Evolutionary conservation across 2,113 vertebrate genomes (phyloP), one percentile per base, ranked within the genome.

Genomic region (Noturus placidus): DNA sequence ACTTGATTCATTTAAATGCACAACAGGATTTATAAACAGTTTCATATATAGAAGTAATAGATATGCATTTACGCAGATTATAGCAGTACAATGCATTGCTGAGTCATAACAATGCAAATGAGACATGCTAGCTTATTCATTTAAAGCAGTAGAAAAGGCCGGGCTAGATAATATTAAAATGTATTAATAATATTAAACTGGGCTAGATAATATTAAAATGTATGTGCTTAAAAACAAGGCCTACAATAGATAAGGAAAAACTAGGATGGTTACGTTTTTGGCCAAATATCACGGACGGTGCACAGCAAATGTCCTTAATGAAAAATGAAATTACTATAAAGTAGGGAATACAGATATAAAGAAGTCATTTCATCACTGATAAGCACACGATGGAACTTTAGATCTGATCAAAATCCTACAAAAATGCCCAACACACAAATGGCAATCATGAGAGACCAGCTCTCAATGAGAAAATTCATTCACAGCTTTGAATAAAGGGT

Each of bases 381-480:
- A 54, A 69, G 35, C 74, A 76, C 54, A 83, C 65, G 63, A 0
- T n/a, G 22, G 54, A 72, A 77, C 30, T 61, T 82, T 19, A 85
- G 52, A 9, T 84, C 27, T 59, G 1, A 46, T 27, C 7, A 61
- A 76, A 76, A 85, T 57, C 52, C 35, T 76, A 59, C 42, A 50
- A 80, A 33, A 77, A 61, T 65, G 42, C 4, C 25, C 25, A 56
- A 57, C 50, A 63, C n/a, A 19, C 65, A 65, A 83, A 59, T 61
- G 54, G 35, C 11, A 52, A 33, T 67, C 25, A 50, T 81, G 87
- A 92, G 92, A 95, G 93, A 88, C 95, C 94, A 76, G 94, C 94
- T 95, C 93, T 92, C 92, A 86, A 81, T n/a, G 22, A 52, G 46
- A 83, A 86, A 78, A 82, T 77, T 82, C 85, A 87, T 72, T 82